phyloP scores from a whole-genome alignment of 1,140 invertebrate species.

The Leptinotarsa lineolata region DNA sequence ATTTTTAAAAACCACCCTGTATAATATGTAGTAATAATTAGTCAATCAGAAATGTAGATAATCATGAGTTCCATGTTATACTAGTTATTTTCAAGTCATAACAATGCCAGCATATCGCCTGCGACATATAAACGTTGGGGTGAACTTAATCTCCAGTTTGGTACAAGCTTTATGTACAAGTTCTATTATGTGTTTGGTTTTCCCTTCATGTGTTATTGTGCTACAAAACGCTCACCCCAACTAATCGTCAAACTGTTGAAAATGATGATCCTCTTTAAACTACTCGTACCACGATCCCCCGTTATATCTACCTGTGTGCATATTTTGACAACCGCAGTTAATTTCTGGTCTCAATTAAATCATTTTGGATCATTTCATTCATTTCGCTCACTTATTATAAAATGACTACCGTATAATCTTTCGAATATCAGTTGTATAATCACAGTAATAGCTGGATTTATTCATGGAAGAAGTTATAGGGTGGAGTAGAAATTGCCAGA shows the following conservation, averaged over 20 bases:
- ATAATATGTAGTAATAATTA: no score
- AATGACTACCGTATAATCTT: not conserved
- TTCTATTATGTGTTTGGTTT: constrained; percentile 14
- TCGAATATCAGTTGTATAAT: not conserved
- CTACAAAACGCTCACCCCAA: constrained; percentile 12
- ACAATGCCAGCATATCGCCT: not conserved
- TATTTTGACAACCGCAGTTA: constrained; percentile 6
- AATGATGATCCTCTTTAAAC: constrained; percentile 23
- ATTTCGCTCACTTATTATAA: not conserved
- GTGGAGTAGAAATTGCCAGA: not conserved
- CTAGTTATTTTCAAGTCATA: constrained; percentile 19
- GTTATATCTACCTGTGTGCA: not conserved
- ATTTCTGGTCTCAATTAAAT: constrained; percentile 2
- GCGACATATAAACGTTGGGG: constrained; percentile 8
- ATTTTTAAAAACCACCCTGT: no score
- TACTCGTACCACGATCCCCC: not conserved
- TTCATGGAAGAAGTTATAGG: not conserved
- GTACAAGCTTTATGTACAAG: constrained; percentile 12
- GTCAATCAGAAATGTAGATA: no score
- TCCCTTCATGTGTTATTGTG: constrained; percentile 7
- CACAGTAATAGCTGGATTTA: not conserved
- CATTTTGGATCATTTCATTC: constrained; percentile 3
- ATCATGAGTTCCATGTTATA: no score
- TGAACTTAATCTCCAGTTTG: constrained; percentile 7
- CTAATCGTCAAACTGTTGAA: constrained; percentile 21